Percentiles rank a stretch among this genome's conserved stretches.
Evolutionary conservation across 2,797 vertebrate genomes (phyloP).

Genomic region (Siniperca scherzeri): DNA sequence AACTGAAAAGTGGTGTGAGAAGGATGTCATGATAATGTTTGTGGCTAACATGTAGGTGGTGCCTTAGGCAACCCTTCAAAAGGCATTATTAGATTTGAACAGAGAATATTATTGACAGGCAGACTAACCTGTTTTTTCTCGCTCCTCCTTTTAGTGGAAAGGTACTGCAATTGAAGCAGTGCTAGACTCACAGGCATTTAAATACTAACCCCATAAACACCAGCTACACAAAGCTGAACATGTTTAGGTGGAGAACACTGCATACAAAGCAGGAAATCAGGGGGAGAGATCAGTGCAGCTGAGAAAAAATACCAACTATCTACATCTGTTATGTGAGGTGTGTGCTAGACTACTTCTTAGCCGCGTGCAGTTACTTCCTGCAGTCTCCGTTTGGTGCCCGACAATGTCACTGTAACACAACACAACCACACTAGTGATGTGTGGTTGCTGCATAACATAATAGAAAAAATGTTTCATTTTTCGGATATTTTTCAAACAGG

Average conservation of each 20-base stretch:
- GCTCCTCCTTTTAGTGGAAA: not conserved
- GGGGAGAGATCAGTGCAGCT: too few relatives aligned
- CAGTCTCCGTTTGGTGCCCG: not conserved
- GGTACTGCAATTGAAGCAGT: not conserved
- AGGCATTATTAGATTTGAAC: not conserved
- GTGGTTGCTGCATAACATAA: too few relatives aligned
- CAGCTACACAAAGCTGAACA: not conserved
- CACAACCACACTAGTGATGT: too few relatives aligned
- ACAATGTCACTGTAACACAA: too few relatives aligned
- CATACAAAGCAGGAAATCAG: not conserved
- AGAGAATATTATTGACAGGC: not conserved
- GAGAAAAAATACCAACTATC: not conserved
- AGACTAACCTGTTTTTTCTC: conserved; percentile 22
- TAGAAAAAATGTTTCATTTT: too few relatives aligned
- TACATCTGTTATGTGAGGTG: too few relatives aligned
- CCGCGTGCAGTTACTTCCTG: not conserved
- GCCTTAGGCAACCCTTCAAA: not conserved
- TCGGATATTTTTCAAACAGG: not conserved
- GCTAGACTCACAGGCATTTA: not conserved
- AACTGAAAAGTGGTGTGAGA: not conserved
- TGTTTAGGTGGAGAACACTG: not conserved
- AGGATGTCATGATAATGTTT: not conserved
- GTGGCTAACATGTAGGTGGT: not conserved
- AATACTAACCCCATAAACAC: not conserved
- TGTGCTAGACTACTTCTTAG: too few relatives aligned